Percentiles rank a stretch among this genome's conserved stretches.
Evolutionary conservation across 2,888 invertebrate genomes (phyloP).

Genomic region (Drosophila mimetica): DNA sequence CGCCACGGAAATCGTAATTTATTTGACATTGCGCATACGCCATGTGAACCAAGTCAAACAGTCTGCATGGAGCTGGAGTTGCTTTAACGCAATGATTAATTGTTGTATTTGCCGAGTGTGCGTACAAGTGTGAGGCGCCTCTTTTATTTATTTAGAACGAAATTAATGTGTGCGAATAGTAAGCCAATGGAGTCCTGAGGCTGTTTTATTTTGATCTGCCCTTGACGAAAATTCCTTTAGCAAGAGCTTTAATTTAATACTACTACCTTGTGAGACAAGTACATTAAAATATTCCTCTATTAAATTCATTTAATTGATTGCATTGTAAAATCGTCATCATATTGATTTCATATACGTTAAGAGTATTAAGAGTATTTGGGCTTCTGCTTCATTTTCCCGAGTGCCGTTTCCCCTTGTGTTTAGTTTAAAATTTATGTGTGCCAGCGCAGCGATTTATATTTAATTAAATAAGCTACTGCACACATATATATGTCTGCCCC

Average conservation of each 20-base stretch:
- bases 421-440: constrained; percentile 67
- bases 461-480: constrained; percentile 63
- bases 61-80: constrained; percentile 39
- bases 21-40: constrained; percentile 75
- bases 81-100: constrained; percentile 74
- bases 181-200: constrained; percentile 1
- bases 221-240: background rate
- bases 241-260: background rate
- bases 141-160: constrained; percentile 70
- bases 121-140: constrained; percentile 20
- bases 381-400: background rate
- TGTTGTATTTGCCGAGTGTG: constrained; percentile 46
- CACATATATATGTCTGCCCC: constrained; percentile 7
- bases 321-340: too few relatives aligned
- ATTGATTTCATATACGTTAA: too few relatives aligned
- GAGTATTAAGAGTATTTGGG: constrained; percentile 11
- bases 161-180: constrained; percentile 35
- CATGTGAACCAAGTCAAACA: constrained; percentile 54
- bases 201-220: background rate
- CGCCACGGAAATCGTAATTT: constrained; percentile 62
- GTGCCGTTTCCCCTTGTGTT: constrained; percentile 13
- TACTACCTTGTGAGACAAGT: background rate
- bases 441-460: constrained; percentile 69
- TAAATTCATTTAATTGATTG: background rate
- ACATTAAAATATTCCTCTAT: background rate